Evolutionary conservation across 2,113 vertebrate species (phyloP).

Genomic region (Myiagra hebetior): DNA sequence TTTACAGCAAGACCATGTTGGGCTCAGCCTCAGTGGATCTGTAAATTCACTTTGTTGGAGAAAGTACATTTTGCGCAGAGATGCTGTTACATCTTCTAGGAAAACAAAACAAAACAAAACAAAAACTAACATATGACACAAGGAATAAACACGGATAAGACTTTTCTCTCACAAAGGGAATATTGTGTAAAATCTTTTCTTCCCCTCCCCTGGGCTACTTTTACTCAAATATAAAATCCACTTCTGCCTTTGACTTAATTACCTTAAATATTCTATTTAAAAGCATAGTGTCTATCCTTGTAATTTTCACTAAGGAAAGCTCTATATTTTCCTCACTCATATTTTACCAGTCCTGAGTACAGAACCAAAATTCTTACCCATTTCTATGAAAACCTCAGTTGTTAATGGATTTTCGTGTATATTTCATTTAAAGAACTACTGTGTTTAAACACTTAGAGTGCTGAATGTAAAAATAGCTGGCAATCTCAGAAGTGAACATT

Average conservation of each 20-base stretch:
- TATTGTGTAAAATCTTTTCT: background rate
- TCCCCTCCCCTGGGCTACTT: background rate
- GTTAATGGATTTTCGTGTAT: conserved; percentile 56
- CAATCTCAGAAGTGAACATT: conserved; percentile 45
- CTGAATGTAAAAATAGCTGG: conserved; percentile 54
- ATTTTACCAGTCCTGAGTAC: background rate
- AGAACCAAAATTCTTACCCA: background rate
- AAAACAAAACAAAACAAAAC: background rate
- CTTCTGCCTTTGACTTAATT: background rate
- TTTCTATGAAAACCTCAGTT: conserved; percentile 15
- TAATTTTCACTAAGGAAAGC: background rate
- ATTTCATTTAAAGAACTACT: conserved; percentile 42
- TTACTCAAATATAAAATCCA: background rate
- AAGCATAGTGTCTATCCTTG: background rate
- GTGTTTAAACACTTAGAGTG: conserved; percentile 37
- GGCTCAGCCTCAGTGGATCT: background rate
- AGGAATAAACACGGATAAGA: background rate
- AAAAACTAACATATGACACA: background rate
- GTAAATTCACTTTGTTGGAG: background rate
- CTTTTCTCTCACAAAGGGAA: background rate
- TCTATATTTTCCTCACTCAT: background rate
- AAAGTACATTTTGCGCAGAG: background rate
- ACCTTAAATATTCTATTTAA: background rate
- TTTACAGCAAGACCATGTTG: background rate
- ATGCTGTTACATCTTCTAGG: background rate